Evolutionary conservation across 2,797 vertebrate genomes (phyloP).

Genomic region (Florisuga fusca): DNA sequence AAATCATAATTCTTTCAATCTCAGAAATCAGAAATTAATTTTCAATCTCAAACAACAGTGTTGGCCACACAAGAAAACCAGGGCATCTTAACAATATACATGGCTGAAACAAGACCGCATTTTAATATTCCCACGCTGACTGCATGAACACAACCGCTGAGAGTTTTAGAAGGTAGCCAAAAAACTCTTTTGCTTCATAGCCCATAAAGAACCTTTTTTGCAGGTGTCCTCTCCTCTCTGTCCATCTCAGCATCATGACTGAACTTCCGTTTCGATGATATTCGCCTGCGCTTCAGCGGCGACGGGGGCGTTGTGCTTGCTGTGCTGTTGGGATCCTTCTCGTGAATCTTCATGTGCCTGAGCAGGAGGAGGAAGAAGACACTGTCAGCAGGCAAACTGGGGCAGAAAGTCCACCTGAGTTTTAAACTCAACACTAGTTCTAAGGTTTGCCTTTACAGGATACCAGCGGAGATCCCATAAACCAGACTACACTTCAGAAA

Average conservation of each 20-base stretch:
- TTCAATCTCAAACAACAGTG: not conserved
- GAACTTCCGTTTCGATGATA: constrained; percentile 88
- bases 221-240: constrained; percentile 84
- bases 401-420: fast-evolving
- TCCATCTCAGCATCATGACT: constrained; percentile 84
- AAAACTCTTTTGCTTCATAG: not conserved
- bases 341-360: constrained; percentile 99
- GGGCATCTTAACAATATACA: not conserved
- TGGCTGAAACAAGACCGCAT: not conserved
- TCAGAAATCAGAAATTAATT: not conserved
- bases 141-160: not conserved
- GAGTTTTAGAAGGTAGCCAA: not conserved
- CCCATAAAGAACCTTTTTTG: constrained; percentile 85
- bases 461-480: not conserved
- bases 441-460: constrained; percentile 13
- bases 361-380: constrained; percentile 14
- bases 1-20: not conserved
- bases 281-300: constrained; percentile 88
- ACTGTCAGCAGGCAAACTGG: not conserved
- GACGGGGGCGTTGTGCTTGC: constrained; percentile 85
- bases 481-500: fast-evolving
- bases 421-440: not conserved
- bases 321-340: constrained; percentile 88
- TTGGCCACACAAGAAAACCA: not conserved
- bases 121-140: not conserved